Evolutionary conservation across 64 coral and sea anemone species (phyloP).

Genomic region (Montipora sp.): DNA sequence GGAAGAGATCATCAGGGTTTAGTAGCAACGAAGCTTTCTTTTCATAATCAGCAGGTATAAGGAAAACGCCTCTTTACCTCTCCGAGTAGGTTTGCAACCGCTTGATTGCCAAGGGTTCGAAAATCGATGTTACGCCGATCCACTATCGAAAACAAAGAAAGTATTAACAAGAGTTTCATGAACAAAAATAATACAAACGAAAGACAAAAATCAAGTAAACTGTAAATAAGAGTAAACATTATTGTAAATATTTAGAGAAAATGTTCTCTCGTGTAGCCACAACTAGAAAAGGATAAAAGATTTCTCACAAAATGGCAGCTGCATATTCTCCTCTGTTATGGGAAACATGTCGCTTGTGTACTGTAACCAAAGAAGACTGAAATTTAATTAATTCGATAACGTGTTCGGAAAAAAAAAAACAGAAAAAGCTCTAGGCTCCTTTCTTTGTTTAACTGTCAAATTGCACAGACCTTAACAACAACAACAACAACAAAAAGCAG

Average conservation of each 20-base stretch:
- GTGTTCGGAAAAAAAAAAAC: not conserved
- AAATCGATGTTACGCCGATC: slow-evolving; percentile 79
- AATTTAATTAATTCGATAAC: not conserved
- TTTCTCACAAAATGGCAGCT: slow-evolving; percentile 56
- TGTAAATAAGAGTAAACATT: too few species aligned
- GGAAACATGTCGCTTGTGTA: slow-evolving; percentile 34
- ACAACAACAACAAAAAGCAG: too few species aligned
- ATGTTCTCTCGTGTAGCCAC: too few species aligned
- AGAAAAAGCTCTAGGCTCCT: not conserved
- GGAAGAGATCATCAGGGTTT: too few species aligned
- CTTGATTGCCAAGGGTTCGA: slow-evolving; percentile 86
- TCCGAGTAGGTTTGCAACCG: slow-evolving; percentile 77
- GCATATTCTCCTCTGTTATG: slow-evolving; percentile 50
- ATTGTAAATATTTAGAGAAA: too few species aligned
- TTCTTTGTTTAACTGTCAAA: too few species aligned
- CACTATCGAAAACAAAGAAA: not conserved
- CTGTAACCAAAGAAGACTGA: not conserved
- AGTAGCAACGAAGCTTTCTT: not conserved
- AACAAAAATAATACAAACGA: not conserved
- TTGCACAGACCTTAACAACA: too few species aligned
- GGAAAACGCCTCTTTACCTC: slow-evolving; percentile 49
- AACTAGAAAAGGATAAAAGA: not conserved
- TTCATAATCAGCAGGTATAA: not conserved
- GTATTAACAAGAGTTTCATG: not conserved
- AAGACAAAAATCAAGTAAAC: not conserved